A percentile compares a stretch with the other conserved stretches of the same genome.
phyloP scores from a whole-genome alignment of 1,140 invertebrate genomes.

The Alviniconcha marisindica region DNA sequence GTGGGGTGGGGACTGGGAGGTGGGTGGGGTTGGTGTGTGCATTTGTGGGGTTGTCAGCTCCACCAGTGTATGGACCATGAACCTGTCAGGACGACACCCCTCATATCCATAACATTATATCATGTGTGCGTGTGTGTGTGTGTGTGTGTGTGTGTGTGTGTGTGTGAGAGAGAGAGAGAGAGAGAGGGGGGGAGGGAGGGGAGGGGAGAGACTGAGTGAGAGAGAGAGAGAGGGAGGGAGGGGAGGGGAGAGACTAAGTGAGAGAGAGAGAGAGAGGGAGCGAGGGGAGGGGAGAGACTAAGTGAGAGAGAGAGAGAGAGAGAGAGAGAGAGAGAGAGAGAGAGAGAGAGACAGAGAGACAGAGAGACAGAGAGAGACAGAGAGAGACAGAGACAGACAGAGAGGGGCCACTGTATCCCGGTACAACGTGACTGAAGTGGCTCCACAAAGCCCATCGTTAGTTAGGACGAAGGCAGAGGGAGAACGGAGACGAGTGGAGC shows the following conservation, averaged over 20 bases:
- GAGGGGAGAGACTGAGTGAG: not conserved
- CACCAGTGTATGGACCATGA: no score
- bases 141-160: no score
- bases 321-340: slow-evolving; percentile 4
- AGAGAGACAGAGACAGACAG: not conserved
- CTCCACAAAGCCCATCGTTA: no score
- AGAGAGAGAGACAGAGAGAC: not conserved
- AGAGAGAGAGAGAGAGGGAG: slow-evolving; percentile 18
- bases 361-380: not conserved
- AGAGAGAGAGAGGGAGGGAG: not conserved
- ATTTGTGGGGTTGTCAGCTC: no score
- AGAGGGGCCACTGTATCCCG: no score
- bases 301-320: not conserved
- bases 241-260: not conserved
- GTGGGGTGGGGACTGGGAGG: no score
- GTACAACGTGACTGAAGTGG: no score
- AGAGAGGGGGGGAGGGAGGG: slow-evolving; percentile 1
- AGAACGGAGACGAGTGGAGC: not conserved
- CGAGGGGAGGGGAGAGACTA: slow-evolving; percentile 60
- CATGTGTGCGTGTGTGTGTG: no score
- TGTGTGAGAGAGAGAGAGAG: slow-evolving; percentile 37
- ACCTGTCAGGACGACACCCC: no score
- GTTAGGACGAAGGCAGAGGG: no score
- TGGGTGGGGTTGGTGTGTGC: no score
- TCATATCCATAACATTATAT: no score